Evolutionary conservation across 2,888 invertebrate species (phyloP).

Genomic region (Herminia tarsipennalis): DNA sequence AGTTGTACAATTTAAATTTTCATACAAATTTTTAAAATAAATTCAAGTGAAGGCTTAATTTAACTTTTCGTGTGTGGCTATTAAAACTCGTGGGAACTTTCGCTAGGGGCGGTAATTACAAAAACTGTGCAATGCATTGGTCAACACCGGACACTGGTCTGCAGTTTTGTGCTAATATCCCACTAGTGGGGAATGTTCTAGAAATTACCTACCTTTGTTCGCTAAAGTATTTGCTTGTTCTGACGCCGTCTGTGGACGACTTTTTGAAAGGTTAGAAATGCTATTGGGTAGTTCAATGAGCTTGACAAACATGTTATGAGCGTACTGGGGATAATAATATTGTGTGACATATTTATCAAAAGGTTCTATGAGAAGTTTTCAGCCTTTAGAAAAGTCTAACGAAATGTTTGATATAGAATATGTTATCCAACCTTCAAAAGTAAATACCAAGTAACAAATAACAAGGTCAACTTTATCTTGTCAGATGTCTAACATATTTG

Average conservation of each 20-base stretch:
- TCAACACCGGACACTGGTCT: slow-evolving; percentile 20
- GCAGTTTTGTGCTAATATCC: slow-evolving; percentile 6
- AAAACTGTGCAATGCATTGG: slow-evolving; percentile 36
- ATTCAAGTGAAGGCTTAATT: slow-evolving; percentile 39
- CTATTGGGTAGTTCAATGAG: not conserved
- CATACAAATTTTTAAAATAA: slow-evolving; percentile 27
- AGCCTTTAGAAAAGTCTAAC: too few species aligned
- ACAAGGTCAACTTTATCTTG: too few species aligned
- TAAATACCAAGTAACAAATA: too few species aligned
- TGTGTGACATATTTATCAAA: not conserved
- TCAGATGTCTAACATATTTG: too few species aligned
- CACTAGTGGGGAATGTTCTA: not conserved
- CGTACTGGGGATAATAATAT: not conserved
- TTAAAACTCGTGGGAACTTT: slow-evolving; percentile 47
- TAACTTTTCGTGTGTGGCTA: slow-evolving; percentile 42
- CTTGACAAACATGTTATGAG: not conserved
- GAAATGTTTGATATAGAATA: not conserved
- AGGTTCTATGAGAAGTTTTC: not conserved
- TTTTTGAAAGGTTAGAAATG: not conserved
- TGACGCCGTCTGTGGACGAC: not conserved
- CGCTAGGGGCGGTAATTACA: slow-evolving; percentile 38
- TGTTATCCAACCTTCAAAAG: too few species aligned
- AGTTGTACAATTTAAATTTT: slow-evolving; percentile 33
- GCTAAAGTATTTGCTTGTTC: not conserved
- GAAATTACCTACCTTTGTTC: slow-evolving; percentile 5